These are phyloP conservation scores for Oreonectes daqikongensis DNA, from an alignment of 2,797 vertebrate genomes.

Conservation along the genomic window DNA sequence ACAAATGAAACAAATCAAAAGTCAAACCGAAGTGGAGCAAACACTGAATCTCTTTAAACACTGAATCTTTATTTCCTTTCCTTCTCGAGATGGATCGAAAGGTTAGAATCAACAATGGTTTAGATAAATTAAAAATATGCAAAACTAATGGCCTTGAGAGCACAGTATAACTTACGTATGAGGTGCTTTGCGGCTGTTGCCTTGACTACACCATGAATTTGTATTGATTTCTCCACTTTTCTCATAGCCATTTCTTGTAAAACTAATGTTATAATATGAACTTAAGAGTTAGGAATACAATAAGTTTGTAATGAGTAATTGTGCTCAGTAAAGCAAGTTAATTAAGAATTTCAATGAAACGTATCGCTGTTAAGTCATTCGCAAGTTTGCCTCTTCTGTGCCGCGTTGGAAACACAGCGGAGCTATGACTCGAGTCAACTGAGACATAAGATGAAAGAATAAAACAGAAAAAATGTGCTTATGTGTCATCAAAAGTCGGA, in stretches of 20 bases:
- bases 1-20: neutral
- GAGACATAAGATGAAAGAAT: neutral
- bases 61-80: neutral
- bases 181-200: neutral
- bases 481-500: conserved; percentile 17
- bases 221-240: neutral
- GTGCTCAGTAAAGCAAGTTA: neutral
- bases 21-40: neutral
- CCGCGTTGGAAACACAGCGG: no score
- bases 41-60: neutral
- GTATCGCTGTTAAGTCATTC: neutral
- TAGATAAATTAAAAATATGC: conserved; percentile 4
- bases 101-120: conserved; percentile 10
- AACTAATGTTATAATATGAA: neutral
- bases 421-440: neutral
- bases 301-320: no score
- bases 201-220: neutral
- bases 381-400: neutral
- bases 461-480: neutral
- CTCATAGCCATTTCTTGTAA: neutral
- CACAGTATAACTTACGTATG: neutral
- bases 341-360: neutral
- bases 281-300: neutral
- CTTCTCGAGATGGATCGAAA: neutral
- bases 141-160: neutral